Conservation (phyloP, 2,113 vertebrate species). For the Lophochroa leadbeateri region DNA sequence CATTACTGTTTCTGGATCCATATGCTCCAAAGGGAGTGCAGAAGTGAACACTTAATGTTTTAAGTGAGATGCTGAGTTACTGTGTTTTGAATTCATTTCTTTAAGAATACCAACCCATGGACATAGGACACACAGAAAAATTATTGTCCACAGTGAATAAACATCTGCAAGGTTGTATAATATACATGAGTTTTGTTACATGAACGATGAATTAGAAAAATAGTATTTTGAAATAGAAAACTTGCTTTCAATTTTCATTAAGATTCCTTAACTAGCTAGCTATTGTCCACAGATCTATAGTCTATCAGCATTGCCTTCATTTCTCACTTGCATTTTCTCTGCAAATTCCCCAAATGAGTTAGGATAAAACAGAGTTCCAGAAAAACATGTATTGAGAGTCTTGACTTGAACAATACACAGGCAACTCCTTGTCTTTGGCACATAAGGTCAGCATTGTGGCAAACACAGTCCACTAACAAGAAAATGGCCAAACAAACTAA, state of each 20-base stretch:
- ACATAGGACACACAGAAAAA: not conserved
- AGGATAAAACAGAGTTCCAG: not conserved
- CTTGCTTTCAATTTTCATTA: not conserved
- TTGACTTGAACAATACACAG: not conserved
- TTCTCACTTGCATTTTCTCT: not conserved
- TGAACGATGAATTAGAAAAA: not conserved
- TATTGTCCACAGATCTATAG: not conserved
- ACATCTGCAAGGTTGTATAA: not conserved
- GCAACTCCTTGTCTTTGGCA: not conserved
- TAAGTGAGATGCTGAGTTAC: not conserved
- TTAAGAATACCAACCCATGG: not conserved
- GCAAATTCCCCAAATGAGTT: not conserved
- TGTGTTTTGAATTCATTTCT: not conserved
- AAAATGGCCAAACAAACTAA: not conserved
- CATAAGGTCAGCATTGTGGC: not conserved
- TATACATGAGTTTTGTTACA: not conserved
- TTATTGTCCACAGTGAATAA: not conserved
- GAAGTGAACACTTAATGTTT: not conserved
- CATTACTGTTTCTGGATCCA: slow-evolving; percentile 2
- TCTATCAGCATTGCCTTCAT: not conserved
- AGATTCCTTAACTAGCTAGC: not conserved
- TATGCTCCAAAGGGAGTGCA: not conserved
- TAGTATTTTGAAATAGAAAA: not conserved
- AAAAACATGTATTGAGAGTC: not conserved
- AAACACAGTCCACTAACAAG: not conserved